These are phyloP conservation scores for Zygaena filipendulae DNA, from an alignment of 2,888 invertebrate species.

Conservation along the genomic window DNA sequence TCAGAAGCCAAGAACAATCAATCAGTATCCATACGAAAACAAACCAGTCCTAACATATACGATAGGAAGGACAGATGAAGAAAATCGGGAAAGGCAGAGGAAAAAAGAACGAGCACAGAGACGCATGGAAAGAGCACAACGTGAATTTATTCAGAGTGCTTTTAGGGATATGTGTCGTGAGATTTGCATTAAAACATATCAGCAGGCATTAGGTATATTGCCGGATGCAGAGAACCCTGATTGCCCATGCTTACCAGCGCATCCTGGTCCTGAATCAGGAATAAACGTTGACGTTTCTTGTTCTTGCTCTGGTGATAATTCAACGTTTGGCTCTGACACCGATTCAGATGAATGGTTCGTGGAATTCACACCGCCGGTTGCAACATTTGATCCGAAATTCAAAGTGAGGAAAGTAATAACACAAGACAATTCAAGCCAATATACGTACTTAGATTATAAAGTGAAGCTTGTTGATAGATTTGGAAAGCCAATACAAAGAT, in stretches of 20 bases:
- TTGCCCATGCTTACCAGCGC: slow-evolving; percentile 36
- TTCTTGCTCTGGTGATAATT: slow-evolving; percentile 45
- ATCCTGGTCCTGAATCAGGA: slow-evolving; percentile 29
- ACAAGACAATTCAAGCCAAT: slow-evolving; percentile 35
- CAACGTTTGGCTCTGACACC: slow-evolving; percentile 37
- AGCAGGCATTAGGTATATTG: slow-evolving; percentile 49
- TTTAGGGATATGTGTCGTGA: slow-evolving; percentile 53
- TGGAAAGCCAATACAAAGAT: slow-evolving; percentile 50
- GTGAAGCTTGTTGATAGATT: slow-evolving; percentile 42
- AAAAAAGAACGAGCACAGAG: slow-evolving; percentile 44
- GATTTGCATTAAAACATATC: slow-evolving; percentile 53
- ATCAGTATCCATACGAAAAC: slow-evolving; percentile 55
- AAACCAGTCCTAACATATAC: slow-evolving; percentile 44
- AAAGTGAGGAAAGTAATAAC: slow-evolving; percentile 34
- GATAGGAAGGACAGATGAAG: slow-evolving; percentile 53
- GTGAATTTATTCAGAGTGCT: slow-evolving; percentile 47
- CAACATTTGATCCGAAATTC: slow-evolving; percentile 36
- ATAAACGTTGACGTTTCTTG: slow-evolving; percentile 37
- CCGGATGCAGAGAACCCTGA: slow-evolving; percentile 43
- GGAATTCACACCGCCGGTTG: slow-evolving; percentile 57
- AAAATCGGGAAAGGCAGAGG: slow-evolving; percentile 40
- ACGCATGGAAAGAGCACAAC: slow-evolving; percentile 44
- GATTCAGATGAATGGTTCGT: slow-evolving; percentile 58
- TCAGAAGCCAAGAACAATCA: slow-evolving; percentile 34
- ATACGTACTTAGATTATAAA: slow-evolving; percentile 47